Base-by-base conservation (phyloP, 1,140 invertebrate species). In the Oreohelix idahoensis region DNA sequence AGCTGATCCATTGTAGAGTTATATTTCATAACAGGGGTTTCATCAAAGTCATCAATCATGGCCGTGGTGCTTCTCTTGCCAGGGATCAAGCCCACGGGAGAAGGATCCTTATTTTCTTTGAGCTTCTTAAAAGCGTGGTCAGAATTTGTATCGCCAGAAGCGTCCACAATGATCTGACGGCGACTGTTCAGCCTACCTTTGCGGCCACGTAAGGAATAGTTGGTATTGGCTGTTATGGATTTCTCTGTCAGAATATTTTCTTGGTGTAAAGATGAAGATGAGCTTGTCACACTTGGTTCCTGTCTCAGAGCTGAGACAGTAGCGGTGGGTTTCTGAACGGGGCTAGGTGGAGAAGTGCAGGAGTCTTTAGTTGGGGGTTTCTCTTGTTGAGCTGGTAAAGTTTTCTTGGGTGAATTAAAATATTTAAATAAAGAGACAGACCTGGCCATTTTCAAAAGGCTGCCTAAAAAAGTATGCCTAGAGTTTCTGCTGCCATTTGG, bases 371-470 rank as follows among this genome's bases (percentile, higher is more conserved):
- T 83, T 23, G 63, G 26, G 15, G 81, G 79, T 42, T 86, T 83
- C 36, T 58, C 73, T 58, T 76, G 71, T 17, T 29, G 23, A 51
- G 70, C 29, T 53, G 51, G 35, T 42, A 45, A 32, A 1, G 58
- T 38, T 73, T 66, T 84, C 63, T 29, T 70, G 15, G 39, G 74
- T 13, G 42, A 69, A 63, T n/a, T 79, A 51, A 63, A 83, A 81
- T 51, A 85, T 63, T 74, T 84, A 49, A 38, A 74, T 51, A 79
- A 84, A 76, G 83, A 87, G 82, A 74, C 77, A 84, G 36, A 20
- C 53, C 84, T 87, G 32, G 87, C 51, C 49, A 88, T 76, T 42
- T 81, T 86, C 42, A 87, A 63, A 39, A 89, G 42, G 23, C 84
- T 87, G 36, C 83, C 70, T 51, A 84, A 77, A 70, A 89, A 86